Evolutionary conservation across 1,140 invertebrate genomes (phyloP), one percentile per base, ranked within the genome.

Genomic region (Triops longicaudatus): DNA sequence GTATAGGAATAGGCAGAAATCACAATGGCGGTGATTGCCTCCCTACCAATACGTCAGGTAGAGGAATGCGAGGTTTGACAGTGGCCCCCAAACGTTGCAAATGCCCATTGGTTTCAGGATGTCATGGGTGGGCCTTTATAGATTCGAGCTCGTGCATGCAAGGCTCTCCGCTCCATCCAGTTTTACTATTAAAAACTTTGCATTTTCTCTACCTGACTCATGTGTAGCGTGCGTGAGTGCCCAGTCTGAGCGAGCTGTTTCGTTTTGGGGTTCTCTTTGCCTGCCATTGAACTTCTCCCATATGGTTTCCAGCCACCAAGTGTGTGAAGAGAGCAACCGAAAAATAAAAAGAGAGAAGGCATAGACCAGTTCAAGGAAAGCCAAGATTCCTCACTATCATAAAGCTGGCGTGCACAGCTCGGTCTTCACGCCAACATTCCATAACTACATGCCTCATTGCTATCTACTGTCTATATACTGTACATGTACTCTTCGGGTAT

Each of bases 21-120:
- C 50, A 63, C 50, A 63, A 63, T 63, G 50, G 50, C 50, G 50
- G 50, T 63, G 50, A 63, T 63, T 63, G 50, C 50, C 50, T 22
- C 50, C 50, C 50, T 63, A 63, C 50, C 50, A 63, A 63, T 63
- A 63, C 50, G 50, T 63, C 50, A 63, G 50, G 50, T 22, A 17
- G 14, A n/a, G 50, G 50, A 63, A 63, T 63, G 50, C 50, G 14
- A 63, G 44, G 50, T 63, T 63, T 63, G 50, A 63, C 50, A 63
- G 50, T 63, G 50, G 50, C 17, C 50, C n/a, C 50, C 50, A 63
- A 63, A 63, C 50, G 50, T 63, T 63, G 50, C 50, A 63, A 63
- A 63, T 63, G 50, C 50, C 50, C 50, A 63, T 63, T 63, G 50
- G 50, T 63, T 63, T 63, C 50, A 63, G 3, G 50, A 63, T 63